A percentile compares a stretch with the other conserved stretches of the same genome.
phyloP scores from a whole-genome alignment of 1,140 invertebrate genomes.

The Drosophila neocordata region DNA sequence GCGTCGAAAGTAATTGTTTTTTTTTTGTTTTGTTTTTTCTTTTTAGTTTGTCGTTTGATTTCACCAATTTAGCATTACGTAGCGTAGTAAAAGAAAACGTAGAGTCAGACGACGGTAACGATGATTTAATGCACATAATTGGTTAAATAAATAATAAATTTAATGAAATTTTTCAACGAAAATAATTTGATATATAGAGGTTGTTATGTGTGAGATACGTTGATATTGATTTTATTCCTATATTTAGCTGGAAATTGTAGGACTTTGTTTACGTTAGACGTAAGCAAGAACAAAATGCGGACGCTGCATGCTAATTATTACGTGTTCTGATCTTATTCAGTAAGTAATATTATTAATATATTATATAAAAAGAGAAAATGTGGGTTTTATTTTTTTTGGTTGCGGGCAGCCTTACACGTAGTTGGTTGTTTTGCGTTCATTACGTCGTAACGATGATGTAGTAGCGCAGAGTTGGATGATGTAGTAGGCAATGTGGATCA shows the following conservation, averaged over 20 bases:
- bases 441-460: conserved; percentile 19
- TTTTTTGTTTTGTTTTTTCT: background rate
- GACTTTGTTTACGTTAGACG: background rate
- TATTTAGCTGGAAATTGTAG: conserved; percentile 12
- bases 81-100: background rate
- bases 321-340: conserved; percentile 4
- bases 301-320: conserved; percentile 19
- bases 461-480: conserved; percentile 25
- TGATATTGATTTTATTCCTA: background rate
- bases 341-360: conserved; percentile 13
- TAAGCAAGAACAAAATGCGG: background rate
- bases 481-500: conserved; percentile 4
- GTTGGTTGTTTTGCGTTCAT: conserved; percentile 39
- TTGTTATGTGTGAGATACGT: background rate
- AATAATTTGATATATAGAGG: background rate
- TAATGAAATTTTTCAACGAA: background rate
- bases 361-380: conserved; percentile 26
- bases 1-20: conserved; percentile 35
- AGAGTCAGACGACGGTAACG: conserved; percentile 6
- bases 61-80: conserved; percentile 50
- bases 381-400: conserved; percentile 13
- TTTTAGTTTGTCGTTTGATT: conserved; percentile 16
- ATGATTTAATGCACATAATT: conserved; percentile 1
- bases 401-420: conserved; percentile 72
- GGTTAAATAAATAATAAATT: background rate